These are phyloP conservation scores for Drosophila mimica DNA, from an alignment of 2,888 invertebrate species.

Conservation along the genomic window DNA sequence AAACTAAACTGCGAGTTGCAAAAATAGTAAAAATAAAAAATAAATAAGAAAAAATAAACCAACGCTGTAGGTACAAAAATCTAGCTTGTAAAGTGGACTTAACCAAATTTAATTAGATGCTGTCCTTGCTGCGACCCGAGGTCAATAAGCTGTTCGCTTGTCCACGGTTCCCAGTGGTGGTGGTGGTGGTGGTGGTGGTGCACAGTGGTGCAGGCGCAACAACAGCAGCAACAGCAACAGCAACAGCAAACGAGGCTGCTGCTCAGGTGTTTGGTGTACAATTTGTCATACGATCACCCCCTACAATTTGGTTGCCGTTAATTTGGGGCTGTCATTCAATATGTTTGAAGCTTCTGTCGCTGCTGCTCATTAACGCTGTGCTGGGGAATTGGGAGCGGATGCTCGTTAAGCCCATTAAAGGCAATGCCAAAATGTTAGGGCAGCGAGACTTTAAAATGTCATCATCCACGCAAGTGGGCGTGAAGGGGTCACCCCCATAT, in stretches of 20 bases:
- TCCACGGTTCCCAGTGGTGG: not conserved
- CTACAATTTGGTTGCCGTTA: slow-evolving; percentile 42
- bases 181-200: no score
- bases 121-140: slow-evolving; percentile 60
- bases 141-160: slow-evolving; percentile 49
- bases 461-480: slow-evolving; percentile 33
- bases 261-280: slow-evolving; percentile 39
- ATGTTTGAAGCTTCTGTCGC: slow-evolving; percentile 50
- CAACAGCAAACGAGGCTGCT: slow-evolving; percentile 7
- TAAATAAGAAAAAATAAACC: slow-evolving; percentile 30
- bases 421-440: slow-evolving; percentile 53
- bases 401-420: slow-evolving; percentile 75
- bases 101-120: slow-evolving; percentile 64
- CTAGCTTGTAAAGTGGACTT: slow-evolving; percentile 44
- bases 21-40: slow-evolving; percentile 9
- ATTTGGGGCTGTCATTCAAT: slow-evolving; percentile 73
- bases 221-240: not conserved
- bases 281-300: slow-evolving; percentile 68
- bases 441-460: slow-evolving; percentile 67
- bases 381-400: slow-evolving; percentile 59
- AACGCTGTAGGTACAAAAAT: slow-evolving; percentile 11
- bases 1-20: slow-evolving; percentile 66
- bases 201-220: slow-evolving; percentile 7
- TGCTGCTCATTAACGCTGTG: slow-evolving; percentile 45
- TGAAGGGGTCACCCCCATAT: slow-evolving; percentile 40